Evolutionary conservation across 2,888 invertebrate genomes (phyloP), one percentile per base, ranked within the genome.

Genomic region (Scaptodrosophila latifasciaeformis): DNA sequence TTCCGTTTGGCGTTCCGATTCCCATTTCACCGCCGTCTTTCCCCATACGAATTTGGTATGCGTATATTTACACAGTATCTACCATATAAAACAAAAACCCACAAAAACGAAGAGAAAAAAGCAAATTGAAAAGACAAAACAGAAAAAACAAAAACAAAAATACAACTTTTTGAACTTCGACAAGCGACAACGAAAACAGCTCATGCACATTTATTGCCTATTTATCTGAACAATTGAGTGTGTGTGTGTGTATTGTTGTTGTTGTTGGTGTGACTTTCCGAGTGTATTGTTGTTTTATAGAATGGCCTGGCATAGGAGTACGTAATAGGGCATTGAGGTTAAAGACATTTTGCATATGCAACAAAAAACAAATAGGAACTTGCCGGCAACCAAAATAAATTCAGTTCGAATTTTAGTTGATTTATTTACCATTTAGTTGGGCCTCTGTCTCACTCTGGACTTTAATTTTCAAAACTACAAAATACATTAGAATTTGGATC

Each of bases 181-280:
- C 66, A 62, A 24, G 24, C 30, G 37, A 54, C 49, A 62, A 10
- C 42, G 50, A 52, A 51, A 54, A 54, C 61, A 61, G 39, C 59
- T 70, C 63, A 61, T 65, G 53, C 60, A 52, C 78, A 71, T 62
- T 77, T 71, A 77, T 74, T 74, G 78, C 67, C 75, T 77, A 71
- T 74, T 77, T 75, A 77, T 65, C 61, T 51, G 65, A 67, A 68
- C 68, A 57, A 37, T 59, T 56, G 62, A 21, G 21, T 30, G 18
- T 34, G 34, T 34, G 52, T n/a, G n/a, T 54, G 56, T 37, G 48
- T 43, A 53, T 31, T 29, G 34, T 34, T 34, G 15, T 7, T 12
- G 15, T 7, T 34, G 34, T n/a, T n/a, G n/a, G n/a, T n/a, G n/a
- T 34, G 34, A 10, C 10, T 44, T 17, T 13, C 15, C 9, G 3